phyloP scores from a whole-genome alignment of 1,140 invertebrate genomes.

The Lepidotrigona ventralis region DNA sequence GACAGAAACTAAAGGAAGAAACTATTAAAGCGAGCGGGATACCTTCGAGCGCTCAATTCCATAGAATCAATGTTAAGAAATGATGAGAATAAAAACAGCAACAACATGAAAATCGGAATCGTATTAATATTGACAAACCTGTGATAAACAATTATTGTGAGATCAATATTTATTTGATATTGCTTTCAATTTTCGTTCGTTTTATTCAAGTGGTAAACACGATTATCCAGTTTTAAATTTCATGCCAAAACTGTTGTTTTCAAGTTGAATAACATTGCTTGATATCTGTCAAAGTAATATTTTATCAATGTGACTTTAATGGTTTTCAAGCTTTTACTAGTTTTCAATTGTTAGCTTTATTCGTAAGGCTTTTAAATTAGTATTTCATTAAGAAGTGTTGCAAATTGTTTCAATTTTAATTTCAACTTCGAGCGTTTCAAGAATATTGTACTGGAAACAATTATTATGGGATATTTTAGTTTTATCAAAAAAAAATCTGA shows the following conservation, averaged over 20 bases:
- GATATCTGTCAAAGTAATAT: background rate
- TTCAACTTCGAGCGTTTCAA: background rate
- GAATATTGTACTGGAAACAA: background rate
- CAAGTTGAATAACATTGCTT: background rate
- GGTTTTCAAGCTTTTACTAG: background rate
- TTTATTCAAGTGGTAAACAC: background rate
- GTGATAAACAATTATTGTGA: background rate
- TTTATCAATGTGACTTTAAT: too few species aligned
- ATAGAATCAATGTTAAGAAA: background rate
- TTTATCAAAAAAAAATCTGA: too few species aligned
- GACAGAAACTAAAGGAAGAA: background rate
- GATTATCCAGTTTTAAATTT: background rate
- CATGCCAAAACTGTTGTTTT: background rate
- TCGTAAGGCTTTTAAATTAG: background rate
- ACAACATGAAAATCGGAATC: background rate
- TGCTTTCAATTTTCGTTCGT: too few species aligned
- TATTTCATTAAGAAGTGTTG: background rate
- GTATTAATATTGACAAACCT: background rate
- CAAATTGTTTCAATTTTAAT: background rate
- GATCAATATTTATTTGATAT: background rate
- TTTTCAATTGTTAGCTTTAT: background rate
- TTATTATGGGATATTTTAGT: too few species aligned
- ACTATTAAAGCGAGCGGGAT: background rate
- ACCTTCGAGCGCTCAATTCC: background rate
- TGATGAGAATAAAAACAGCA: background rate